Conservation (phyloP, 2,797 vertebrate genomes). For the Lacerta agilis region DNA sequence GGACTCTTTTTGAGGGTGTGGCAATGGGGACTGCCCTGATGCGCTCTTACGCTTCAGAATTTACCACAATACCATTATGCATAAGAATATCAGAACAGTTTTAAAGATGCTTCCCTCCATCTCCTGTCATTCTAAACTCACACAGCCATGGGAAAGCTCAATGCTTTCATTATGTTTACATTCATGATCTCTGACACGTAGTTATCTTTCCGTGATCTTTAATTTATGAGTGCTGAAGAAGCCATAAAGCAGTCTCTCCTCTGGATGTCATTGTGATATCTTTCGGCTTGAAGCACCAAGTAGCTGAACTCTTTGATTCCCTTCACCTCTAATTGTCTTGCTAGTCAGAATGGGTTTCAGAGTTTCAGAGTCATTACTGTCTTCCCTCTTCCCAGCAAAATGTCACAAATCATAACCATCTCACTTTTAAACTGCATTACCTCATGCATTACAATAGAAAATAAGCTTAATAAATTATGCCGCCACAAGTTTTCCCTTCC, state of each 20-base stretch:
- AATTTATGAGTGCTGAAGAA: neutral
- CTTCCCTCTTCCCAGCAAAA: constrained; percentile 29
- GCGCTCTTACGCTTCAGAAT: neutral
- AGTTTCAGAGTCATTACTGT: constrained; percentile 30
- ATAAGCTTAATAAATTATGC: constrained; percentile 44
- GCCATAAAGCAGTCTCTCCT: constrained; percentile 6
- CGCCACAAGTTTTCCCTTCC: constrained; percentile 28
- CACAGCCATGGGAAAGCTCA: constrained; percentile 12
- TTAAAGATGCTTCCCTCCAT: constrained; percentile 26
- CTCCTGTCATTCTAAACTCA: constrained; percentile 24
- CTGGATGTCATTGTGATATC: constrained; percentile 38
- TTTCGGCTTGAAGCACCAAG: constrained; percentile 15
- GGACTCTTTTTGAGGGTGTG: neutral
- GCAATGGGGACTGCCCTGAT: neutral
- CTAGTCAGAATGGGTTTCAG: constrained; percentile 6
- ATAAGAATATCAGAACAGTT: constrained; percentile 5
- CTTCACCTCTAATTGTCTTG: constrained; percentile 18
- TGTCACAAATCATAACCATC: constrained; percentile 3
- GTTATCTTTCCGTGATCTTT: constrained; percentile 47
- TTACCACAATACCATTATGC: neutral
- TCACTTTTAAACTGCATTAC: constrained; percentile 35
- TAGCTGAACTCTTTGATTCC: constrained; percentile 46
- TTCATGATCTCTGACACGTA: constrained; percentile 33
- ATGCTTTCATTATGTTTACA: constrained; percentile 23
- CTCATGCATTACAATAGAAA: constrained; percentile 28